These are phyloP conservation scores for Chloromyia formosa DNA, from an alignment of 2,888 invertebrate genomes.

Conservation along the genomic window DNA sequence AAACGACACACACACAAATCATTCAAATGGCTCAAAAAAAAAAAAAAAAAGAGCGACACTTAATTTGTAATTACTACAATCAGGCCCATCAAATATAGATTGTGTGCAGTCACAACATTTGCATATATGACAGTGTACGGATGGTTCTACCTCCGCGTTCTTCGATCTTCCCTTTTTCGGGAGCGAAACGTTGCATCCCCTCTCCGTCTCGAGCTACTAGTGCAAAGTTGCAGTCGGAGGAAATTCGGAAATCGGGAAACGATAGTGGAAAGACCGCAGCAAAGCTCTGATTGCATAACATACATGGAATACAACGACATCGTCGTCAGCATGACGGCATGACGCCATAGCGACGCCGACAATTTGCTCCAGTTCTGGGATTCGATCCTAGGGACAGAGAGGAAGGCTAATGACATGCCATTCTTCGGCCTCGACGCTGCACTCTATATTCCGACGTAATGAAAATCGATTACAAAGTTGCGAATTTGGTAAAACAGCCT, in stretches of 20 bases:
- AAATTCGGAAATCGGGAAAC: slow-evolving; percentile 5
- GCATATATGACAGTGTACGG: background rate
- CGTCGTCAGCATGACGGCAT: slow-evolving; percentile 7
- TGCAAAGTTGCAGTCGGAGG: slow-evolving; percentile 21
- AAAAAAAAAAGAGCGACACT: slow-evolving; percentile 19
- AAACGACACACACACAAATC: too few species aligned
- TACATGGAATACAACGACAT: slow-evolving; percentile 10
- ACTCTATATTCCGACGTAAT: slow-evolving; percentile 23
- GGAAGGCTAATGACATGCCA: slow-evolving; percentile 38
- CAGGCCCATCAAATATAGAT: background rate
- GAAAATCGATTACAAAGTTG: slow-evolving; percentile 32
- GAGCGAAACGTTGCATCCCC: too few species aligned
- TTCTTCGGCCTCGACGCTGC: slow-evolving; percentile 38
- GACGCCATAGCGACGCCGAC: slow-evolving; percentile 37
- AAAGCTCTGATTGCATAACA: slow-evolving; percentile 37
- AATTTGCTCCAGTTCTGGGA: slow-evolving; percentile 31
- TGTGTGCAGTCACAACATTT: background rate
- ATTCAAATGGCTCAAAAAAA: background rate
- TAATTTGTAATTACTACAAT: slow-evolving; percentile 38
- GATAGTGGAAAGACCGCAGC: slow-evolving; percentile 27
- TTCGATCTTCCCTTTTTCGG: background rate
- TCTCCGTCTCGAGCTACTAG: too few species aligned
- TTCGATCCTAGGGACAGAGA: slow-evolving; percentile 12
- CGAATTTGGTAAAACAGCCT: background rate
- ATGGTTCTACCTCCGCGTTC: background rate